Evolutionary conservation across 2,797 vertebrate genomes (phyloP), one percentile per base, ranked within the genome.

Genomic region (Chiloscyllium punctatum): DNA sequence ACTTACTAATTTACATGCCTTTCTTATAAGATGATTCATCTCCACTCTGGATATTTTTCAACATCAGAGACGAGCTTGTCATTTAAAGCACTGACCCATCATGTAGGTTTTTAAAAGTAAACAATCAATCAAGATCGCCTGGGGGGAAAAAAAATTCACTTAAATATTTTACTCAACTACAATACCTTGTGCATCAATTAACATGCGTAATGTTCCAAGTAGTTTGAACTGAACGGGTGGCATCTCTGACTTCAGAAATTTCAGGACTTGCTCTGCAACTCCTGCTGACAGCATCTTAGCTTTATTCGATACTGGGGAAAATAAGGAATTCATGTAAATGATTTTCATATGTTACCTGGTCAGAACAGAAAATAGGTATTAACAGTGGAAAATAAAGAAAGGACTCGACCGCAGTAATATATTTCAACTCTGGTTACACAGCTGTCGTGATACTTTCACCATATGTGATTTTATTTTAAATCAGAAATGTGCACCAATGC

Each of bases 211-310:
- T 2, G 99, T 99, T 96, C 99, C 99, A 97, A 99, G 97, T 68
- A 99, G 98, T 96, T 99, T 99, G 97, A 99, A 99, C 96, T 99
- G 99, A 68, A 99, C 99, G 0, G 99, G 99, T 95, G 99, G 99
- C 99, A 99, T 99, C 98, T 99, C 99, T 0, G 99, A 99, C 96
- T 98, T 98, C 96, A 99, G 97, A 96, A 99, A 99, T 97, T 99
- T 99, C 97, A 99, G 96, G 96, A 99, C 99, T 95, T 98, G 98
- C 37, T 99, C 98, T 42, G 99, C 98, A 95, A 99, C 99, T 0
- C 99, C 99, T 57, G 98, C 98, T 27, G 98, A 98, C 96, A 99
- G 98, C 99, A 99, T 99, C 98, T 99, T 99, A 94, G 99, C 98
- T 96, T 99, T 99, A 98, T 99, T 99, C 96, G 99, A 98, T 97